These are phyloP conservation scores for Lepilemur septentrionalis DNA, from an alignment of 2,797 vertebrate species.

Conservation along the genomic window DNA sequence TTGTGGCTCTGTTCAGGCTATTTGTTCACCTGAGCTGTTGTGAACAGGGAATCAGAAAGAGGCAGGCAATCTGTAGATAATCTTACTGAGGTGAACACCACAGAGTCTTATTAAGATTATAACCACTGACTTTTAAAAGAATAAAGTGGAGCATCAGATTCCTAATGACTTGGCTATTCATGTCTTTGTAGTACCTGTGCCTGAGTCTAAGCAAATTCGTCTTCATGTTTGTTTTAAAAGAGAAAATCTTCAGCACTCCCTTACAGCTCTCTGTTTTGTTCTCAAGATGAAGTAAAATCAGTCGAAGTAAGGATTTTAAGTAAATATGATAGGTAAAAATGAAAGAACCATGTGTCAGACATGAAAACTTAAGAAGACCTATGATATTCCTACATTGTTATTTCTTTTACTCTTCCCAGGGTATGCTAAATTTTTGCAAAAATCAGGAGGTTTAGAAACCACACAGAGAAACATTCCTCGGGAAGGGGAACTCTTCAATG, in stretches of 20 bases:
- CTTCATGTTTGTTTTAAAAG: conserved; percentile 20
- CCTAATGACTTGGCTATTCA: not conserved
- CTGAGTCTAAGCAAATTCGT: not conserved
- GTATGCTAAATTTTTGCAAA: conserved; percentile 66
- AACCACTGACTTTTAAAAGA: not conserved
- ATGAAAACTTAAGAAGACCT: not conserved
- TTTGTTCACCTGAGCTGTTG: not conserved
- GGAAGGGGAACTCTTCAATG: conserved; percentile 79
- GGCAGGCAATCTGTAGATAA: not conserved
- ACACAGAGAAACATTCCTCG: conserved; percentile 79
- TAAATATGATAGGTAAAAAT: not conserved
- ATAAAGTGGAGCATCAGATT: not conserved
- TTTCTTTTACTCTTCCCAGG: conserved; percentile 48
- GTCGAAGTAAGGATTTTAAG: not conserved
- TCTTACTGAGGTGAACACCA: not conserved
- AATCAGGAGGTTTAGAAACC: conserved; percentile 79
- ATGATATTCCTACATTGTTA: conserved; percentile 6
- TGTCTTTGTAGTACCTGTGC: not conserved
- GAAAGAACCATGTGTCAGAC: not conserved
- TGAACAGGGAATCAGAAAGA: not conserved
- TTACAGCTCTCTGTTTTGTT: not conserved
- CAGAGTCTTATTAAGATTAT: not conserved
- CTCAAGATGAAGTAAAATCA: conserved; percentile 26
- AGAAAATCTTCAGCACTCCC: conserved; percentile 15
- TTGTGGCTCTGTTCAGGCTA: not conserved